Evolutionary conservation across 2,797 vertebrate genomes (phyloP).

Genomic region (Acropternis orthonyx): DNA sequence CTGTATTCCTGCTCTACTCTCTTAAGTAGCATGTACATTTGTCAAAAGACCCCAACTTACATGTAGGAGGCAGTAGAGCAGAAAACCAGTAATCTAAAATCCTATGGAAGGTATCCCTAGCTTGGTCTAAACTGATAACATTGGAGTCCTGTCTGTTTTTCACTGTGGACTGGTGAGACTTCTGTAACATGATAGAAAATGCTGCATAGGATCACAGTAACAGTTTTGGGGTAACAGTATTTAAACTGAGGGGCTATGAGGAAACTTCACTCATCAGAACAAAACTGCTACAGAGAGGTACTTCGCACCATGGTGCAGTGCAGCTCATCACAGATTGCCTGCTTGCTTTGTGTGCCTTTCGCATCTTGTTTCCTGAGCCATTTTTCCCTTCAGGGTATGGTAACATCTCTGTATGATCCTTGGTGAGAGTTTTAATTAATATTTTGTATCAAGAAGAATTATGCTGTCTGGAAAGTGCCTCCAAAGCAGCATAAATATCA

Average conservation of each 20-base stretch:
- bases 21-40: neutral
- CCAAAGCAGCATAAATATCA: neutral
- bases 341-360: neutral
- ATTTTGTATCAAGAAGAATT: neutral
- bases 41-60: neutral
- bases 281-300: neutral
- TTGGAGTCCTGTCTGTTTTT: neutral
- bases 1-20: neutral
- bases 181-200: neutral
- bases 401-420: neutral
- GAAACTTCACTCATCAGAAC: neutral
- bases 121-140: neutral
- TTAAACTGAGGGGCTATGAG: neutral
- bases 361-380: neutral
- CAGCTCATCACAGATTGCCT: neutral
- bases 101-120: neutral
- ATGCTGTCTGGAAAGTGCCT: neutral
- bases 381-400: neutral
- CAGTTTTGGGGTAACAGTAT: neutral
- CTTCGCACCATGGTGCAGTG: fast-evolving
- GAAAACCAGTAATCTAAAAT: neutral
- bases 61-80: neutral
- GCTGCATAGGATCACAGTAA: neutral
- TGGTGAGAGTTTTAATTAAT: neutral
- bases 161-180: neutral